Percentiles rank a stretch among this genome's conserved stretches.
phyloP scores from a whole-genome alignment of 2,888 invertebrate genomes.

The Rambutsinella grinnellia region DNA sequence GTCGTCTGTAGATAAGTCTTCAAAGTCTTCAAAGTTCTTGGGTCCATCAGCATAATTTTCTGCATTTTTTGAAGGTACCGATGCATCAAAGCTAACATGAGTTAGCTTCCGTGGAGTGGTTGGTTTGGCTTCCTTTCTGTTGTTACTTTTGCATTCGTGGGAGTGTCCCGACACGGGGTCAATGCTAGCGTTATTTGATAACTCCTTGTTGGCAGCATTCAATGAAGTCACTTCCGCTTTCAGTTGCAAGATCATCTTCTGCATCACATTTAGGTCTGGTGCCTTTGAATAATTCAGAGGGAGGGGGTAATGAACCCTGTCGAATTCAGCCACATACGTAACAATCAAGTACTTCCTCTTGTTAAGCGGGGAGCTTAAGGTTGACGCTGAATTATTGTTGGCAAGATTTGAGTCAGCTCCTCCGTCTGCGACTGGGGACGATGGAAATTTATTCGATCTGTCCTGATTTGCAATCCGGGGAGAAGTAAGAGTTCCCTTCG shows the following conservation, averaged over 20 bases:
- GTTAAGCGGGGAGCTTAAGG: too few species aligned
- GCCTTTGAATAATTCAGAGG: constrained; percentile 73
- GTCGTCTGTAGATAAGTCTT: too few species aligned
- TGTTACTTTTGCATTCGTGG: constrained; percentile 40
- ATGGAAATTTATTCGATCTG: too few species aligned
- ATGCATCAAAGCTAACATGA: too few species aligned
- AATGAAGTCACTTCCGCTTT: constrained; percentile 70
- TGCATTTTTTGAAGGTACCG: too few species aligned
- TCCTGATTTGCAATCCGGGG: background rate
- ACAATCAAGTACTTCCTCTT: constrained; percentile 73
- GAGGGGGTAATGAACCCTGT: constrained; percentile 73
- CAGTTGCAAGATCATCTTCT: constrained; percentile 71
- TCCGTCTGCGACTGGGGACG: too few species aligned
- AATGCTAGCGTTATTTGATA: constrained; percentile 17
- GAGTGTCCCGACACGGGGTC: constrained; percentile 25
- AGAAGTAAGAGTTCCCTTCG: background rate
- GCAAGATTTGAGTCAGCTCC: constrained; percentile 61
- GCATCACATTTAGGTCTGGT: constrained; percentile 72
- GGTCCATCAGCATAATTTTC: too few species aligned
- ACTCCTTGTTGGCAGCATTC: constrained; percentile 47
- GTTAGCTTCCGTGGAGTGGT: too few species aligned
- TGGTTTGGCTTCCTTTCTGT: constrained; percentile 1
- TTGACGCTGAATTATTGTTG: constrained; percentile 65
- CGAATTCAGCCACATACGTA: constrained; percentile 73
- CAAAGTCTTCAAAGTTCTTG: too few species aligned